Percentiles rank a stretch among this genome's conserved stretches.
These are phyloP conservation scores for Pseudoips prasinana DNA, from an alignment of 2,888 invertebrate genomes.

Conservation along the genomic window DNA sequence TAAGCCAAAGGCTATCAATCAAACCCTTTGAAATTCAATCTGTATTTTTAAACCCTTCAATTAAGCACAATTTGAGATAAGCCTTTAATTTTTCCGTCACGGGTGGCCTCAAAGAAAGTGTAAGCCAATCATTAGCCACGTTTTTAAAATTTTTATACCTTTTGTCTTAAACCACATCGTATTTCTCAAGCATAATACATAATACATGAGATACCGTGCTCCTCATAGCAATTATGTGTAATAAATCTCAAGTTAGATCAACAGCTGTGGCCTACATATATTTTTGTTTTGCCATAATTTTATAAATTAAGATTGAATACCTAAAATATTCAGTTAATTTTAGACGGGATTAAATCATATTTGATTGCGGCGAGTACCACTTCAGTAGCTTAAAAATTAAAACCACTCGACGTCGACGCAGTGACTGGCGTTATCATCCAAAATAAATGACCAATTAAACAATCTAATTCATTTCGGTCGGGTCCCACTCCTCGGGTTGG, in stretches of 20 bases:
- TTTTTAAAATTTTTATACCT: slow-evolving; percentile 63
- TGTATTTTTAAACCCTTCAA: slow-evolving; percentile 73
- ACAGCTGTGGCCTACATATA: slow-evolving; percentile 62
- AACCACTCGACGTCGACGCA: slow-evolving; percentile 46
- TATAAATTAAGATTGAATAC: slow-evolving; percentile 7
- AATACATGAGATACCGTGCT: slow-evolving; percentile 69
- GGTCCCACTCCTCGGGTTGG: slow-evolving; percentile 62
- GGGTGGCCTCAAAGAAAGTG: slow-evolving; percentile 73
- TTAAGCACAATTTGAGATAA: slow-evolving; percentile 80
- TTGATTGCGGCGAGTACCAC: slow-evolving; percentile 50
- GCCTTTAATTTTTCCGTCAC: slow-evolving; percentile 76
- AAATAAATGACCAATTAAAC: slow-evolving; percentile 81
- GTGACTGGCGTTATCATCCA: slow-evolving; percentile 60
- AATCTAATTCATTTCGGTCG: slow-evolving; percentile 75
- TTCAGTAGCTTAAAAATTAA: slow-evolving; percentile 58
- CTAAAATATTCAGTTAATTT: slow-evolving; percentile 23
- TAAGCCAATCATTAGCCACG: slow-evolving; percentile 72
- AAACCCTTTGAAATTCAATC: slow-evolving; percentile 74
- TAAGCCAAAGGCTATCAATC: slow-evolving; percentile 69
- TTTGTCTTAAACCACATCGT: slow-evolving; percentile 71
- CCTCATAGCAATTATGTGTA: slow-evolving; percentile 75
- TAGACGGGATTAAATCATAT: slow-evolving; percentile 41
- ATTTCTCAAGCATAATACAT: slow-evolving; percentile 71
- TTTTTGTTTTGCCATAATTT: slow-evolving; percentile 23
- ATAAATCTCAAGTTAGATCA: slow-evolving; percentile 75